These are phyloP conservation scores for Trissolcus japonicus DNA, from an alignment of 2,888 invertebrate species.

Conservation along the genomic window DNA sequence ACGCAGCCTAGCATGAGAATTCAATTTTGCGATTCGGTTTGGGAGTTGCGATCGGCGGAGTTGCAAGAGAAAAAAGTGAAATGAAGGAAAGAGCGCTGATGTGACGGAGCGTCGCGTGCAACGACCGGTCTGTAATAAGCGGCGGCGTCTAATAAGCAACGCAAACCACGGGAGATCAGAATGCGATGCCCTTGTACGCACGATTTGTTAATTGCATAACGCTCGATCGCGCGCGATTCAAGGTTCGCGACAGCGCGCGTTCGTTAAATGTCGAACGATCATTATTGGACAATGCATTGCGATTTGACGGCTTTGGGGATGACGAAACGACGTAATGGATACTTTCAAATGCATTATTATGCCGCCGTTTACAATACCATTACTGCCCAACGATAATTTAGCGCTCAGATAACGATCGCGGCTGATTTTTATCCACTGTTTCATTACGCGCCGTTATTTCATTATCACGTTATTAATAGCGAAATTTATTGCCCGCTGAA, in stretches of 20 bases:
- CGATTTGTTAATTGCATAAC: slow-evolving; percentile 59
- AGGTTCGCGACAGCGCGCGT: slow-evolving; percentile 47
- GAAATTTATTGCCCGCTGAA: slow-evolving; percentile 27
- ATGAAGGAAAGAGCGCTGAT: slow-evolving; percentile 11
- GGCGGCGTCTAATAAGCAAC: slow-evolving; percentile 68
- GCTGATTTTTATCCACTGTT: slow-evolving; percentile 3
- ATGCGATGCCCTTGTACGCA: slow-evolving; percentile 62
- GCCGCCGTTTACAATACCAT: slow-evolving; percentile 44
- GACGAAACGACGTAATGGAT: slow-evolving; percentile 52
- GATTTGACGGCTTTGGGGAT: slow-evolving; percentile 43
- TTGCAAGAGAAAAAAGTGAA: neutral
- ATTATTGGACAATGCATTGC: slow-evolving; percentile 46
- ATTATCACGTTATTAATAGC: slow-evolving; percentile 49
- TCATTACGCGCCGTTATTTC: slow-evolving; percentile 39
- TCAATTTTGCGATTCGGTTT: neutral
- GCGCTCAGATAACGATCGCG: slow-evolving; percentile 42
- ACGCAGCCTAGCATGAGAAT: neutral
- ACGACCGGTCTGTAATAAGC: slow-evolving; percentile 29
- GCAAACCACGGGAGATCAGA: slow-evolving; percentile 66
- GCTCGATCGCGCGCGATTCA: slow-evolving; percentile 38
- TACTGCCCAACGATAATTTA: slow-evolving; percentile 39
- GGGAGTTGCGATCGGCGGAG: too few relatives aligned
- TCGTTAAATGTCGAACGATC: slow-evolving; percentile 51
- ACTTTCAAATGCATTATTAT: slow-evolving; percentile 49
- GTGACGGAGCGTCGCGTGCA: slow-evolving; percentile 28